Evolutionary conservation across 2,797 vertebrate genomes (phyloP).

Genomic region (Decapterus maruadsi): DNA sequence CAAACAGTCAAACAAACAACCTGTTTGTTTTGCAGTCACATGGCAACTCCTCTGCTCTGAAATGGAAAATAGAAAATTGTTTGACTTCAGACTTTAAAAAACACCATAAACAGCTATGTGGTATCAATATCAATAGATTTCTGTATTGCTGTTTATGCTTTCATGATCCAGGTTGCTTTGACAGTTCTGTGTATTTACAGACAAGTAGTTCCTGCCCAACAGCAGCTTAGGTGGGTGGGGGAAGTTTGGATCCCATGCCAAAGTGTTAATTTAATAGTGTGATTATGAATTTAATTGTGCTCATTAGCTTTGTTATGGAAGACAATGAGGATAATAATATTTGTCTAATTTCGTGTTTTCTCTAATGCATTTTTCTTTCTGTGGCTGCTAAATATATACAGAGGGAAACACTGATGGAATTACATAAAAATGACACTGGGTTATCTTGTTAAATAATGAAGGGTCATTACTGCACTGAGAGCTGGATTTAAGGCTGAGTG

Average conservation of each 20-base stretch:
- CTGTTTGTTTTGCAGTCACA: slow-evolving; percentile 18
- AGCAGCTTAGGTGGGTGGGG: not conserved
- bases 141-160: not conserved
- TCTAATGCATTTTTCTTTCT: slow-evolving; percentile 26
- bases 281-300: slow-evolving; percentile 5
- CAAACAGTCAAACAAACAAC: slow-evolving; percentile 6
- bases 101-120: not conserved
- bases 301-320: slow-evolving; percentile 15
- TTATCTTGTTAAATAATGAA: slow-evolving; percentile 55
- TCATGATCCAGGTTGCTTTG: not conserved
- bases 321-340: slow-evolving; percentile 25
- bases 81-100: not conserved
- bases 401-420: slow-evolving; percentile 33
- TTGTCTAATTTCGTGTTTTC: slow-evolving; percentile 13
- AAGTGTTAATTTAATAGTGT: not conserved
- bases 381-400: slow-evolving; percentile 26
- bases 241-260: not conserved
- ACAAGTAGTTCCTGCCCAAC: slow-evolving; percentile 16
- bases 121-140: not conserved
- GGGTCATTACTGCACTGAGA: slow-evolving; percentile 16
- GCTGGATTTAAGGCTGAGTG: slow-evolving; percentile 30
- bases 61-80: slow-evolving; percentile 9
- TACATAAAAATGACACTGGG: slow-evolving; percentile 33
- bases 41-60: slow-evolving; percentile 5
- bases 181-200: slow-evolving; percentile 10